Percentiles rank a stretch among this genome's conserved stretches.
phyloP scores from a whole-genome alignment of 1,140 invertebrate genomes.

The Orius insidiosus region DNA sequence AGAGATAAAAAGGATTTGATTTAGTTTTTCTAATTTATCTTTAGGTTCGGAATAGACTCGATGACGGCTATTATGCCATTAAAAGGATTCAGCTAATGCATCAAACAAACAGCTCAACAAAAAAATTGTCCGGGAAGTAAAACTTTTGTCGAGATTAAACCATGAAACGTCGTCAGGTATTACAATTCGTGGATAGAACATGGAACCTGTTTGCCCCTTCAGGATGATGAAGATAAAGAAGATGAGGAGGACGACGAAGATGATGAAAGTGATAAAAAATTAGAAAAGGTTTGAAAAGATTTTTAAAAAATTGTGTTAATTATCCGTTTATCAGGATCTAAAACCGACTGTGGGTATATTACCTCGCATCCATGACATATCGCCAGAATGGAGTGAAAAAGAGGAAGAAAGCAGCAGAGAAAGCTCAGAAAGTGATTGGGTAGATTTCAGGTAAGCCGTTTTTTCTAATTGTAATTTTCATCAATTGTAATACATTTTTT shows the following conservation, averaged over 20 bases:
- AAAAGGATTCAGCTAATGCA: slow-evolving; percentile 83
- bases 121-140: slow-evolving; percentile 91
- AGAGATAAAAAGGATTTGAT: too few relatives aligned
- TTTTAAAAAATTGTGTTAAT: neutral
- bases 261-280: neutral
- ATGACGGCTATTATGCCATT: slow-evolving; percentile 84
- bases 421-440: slow-evolving; percentile 28
- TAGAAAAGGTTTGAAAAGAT: neutral
- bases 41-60: slow-evolving; percentile 77
- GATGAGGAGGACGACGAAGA: too few relatives aligned
- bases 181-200: slow-evolving; percentile 93
- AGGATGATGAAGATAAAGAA: slow-evolving; percentile 24
- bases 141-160: slow-evolving; percentile 80
- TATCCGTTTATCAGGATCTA: too few relatives aligned
- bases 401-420: slow-evolving; percentile 24
- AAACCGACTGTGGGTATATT: slow-evolving; percentile 12
- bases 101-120: slow-evolving; percentile 69
- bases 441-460: slow-evolving; percentile 28
- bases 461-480: slow-evolving; percentile 9
- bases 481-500: neutral
- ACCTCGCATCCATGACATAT: slow-evolving; percentile 14
- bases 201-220: too few relatives aligned
- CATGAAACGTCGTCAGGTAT: slow-evolving; percentile 98
- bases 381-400: slow-evolving; percentile 17
- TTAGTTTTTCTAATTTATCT: slow-evolving; percentile 9